phyloP scores from a whole-genome alignment of 2,113 vertebrate genomes.

The Raphicerus campestris region DNA sequence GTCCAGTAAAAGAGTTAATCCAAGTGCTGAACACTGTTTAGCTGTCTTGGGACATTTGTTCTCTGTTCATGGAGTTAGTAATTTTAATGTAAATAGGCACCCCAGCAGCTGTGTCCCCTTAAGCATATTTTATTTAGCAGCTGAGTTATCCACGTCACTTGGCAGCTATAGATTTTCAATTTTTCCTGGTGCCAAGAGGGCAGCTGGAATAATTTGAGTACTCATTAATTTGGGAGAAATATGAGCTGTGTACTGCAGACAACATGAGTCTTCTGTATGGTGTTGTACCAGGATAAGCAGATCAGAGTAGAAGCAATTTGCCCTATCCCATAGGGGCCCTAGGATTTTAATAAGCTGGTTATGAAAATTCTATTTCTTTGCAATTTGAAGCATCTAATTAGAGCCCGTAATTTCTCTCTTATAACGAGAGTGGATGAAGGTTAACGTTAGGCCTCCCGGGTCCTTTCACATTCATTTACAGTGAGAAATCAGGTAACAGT shows the following conservation, averaged over 20 bases:
- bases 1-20: slow-evolving; percentile 74
- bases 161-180: slow-evolving; percentile 85
- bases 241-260: slow-evolving; percentile 82
- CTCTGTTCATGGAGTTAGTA: slow-evolving; percentile 76
- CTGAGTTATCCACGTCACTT: slow-evolving; percentile 87
- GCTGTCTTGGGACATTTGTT: slow-evolving; percentile 78
- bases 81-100: slow-evolving; percentile 84
- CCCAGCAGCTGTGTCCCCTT: slow-evolving; percentile 88
- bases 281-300: slow-evolving; percentile 81
- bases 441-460: slow-evolving; percentile 83
- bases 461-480: slow-evolving; percentile 85
- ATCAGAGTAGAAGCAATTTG: slow-evolving; percentile 84
- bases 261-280: slow-evolving; percentile 78
- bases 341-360: slow-evolving; percentile 85
- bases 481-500: slow-evolving; percentile 87
- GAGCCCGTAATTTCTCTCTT: slow-evolving; percentile 83
- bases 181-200: slow-evolving; percentile 84
- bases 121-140: slow-evolving; percentile 87
- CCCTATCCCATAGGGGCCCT: slow-evolving; percentile 80
- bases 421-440: slow-evolving; percentile 82
- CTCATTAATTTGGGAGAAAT: slow-evolving; percentile 86
- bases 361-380: slow-evolving; percentile 89
- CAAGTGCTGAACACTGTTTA: slow-evolving; percentile 63
- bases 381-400: slow-evolving; percentile 89
- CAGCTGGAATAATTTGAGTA: slow-evolving; percentile 85